Evolutionary conservation across 2,797 vertebrate species (phyloP).

Genomic region (Pyrrhura leucotis): DNA sequence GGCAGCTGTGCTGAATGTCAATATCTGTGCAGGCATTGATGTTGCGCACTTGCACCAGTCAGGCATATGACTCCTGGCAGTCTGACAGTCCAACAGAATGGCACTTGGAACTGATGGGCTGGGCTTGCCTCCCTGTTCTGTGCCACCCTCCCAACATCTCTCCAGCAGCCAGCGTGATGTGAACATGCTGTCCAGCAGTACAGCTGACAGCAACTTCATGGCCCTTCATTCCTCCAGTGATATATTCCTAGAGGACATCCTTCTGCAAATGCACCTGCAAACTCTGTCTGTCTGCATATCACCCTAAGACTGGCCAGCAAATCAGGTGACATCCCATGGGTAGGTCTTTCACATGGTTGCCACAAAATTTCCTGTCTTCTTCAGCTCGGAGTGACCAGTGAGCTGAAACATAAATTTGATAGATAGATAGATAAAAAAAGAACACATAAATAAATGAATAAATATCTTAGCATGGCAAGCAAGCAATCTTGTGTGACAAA

Average conservation of each 20-base stretch:
- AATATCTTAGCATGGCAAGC: background rate
- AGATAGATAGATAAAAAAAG: background rate
- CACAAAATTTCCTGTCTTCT: background rate
- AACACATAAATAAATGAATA: background rate
- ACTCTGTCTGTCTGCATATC: background rate
- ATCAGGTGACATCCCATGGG: background rate
- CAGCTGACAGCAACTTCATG: fast-evolving
- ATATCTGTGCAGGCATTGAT: background rate
- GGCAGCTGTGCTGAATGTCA: fast-evolving
- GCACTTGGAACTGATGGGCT: background rate
- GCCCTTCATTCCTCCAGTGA: background rate
- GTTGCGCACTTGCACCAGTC: background rate
- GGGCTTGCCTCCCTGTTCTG: background rate
- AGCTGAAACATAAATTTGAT: background rate
- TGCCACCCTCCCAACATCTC: background rate
- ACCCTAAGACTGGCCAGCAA: background rate
- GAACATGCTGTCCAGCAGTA: fast-evolving
- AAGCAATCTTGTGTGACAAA: background rate
- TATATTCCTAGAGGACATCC: background rate
- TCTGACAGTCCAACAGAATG: background rate
- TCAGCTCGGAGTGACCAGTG: background rate
- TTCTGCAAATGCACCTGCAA: background rate
- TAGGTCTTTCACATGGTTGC: background rate
- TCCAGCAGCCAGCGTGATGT: fast-evolving
- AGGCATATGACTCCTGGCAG: background rate